phyloP scores from a whole-genome alignment of 2,113 vertebrate genomes.

The Tachuris rubrigastra region DNA sequence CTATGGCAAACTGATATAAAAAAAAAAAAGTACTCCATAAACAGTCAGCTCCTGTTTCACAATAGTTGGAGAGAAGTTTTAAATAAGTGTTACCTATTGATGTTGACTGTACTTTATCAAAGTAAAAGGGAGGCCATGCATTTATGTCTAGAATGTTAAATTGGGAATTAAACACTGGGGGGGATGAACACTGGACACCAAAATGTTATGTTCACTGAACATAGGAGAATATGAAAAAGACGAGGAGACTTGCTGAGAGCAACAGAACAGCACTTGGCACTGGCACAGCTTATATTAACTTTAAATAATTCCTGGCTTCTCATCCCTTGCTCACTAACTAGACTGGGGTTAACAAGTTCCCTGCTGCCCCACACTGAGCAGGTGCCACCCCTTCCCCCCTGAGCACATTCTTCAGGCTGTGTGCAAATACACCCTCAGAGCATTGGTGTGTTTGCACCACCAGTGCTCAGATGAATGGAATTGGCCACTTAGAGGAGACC shows the following conservation, averaged over 20 bases:
- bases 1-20: constrained; percentile 54
- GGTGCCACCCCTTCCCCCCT: neutral
- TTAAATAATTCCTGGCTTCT: neutral
- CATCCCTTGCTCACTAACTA: neutral
- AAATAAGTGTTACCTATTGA: neutral
- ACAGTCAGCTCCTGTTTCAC: constrained; percentile 42
- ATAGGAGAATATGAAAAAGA: neutral
- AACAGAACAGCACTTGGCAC: neutral
- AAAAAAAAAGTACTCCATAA: constrained; percentile 47
- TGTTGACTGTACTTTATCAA: neutral
- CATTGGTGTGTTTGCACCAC: neutral
- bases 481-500: neutral
- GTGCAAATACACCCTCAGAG: neutral
- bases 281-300: neutral
- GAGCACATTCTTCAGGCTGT: neutral
- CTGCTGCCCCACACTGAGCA: neutral
- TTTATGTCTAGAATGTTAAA: neutral
- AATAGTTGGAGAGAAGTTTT: constrained; percentile 8
- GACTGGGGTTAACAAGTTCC: neutral
- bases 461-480: neutral
- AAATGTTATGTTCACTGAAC: neutral
- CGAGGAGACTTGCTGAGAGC: neutral
- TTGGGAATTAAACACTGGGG: neutral
- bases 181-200: neutral
- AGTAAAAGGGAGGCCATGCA: neutral